Conservation (phyloP, 2,797 vertebrate species). For the Carapus acus region DNA sequence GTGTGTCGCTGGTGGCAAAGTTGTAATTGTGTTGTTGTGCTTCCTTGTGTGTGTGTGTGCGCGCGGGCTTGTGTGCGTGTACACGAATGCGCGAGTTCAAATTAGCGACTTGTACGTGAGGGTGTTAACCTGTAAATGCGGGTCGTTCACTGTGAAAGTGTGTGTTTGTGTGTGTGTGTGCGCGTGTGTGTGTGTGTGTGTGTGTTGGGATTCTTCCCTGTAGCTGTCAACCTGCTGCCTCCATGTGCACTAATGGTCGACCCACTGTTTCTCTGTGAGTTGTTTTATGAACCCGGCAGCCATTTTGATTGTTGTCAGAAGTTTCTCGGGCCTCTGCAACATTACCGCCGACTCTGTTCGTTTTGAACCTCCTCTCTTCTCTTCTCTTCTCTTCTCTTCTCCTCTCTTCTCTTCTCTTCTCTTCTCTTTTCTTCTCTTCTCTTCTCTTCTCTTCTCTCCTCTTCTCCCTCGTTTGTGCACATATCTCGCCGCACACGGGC, state of each 20-base stretch:
- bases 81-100: no score
- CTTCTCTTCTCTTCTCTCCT: constrained; percentile 14
- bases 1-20: neutral
- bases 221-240: constrained; percentile 30
- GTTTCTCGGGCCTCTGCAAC: constrained; percentile 25
- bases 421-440: constrained; percentile 4
- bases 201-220: constrained; percentile 38
- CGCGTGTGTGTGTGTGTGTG: constrained; percentile 11
- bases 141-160: no score
- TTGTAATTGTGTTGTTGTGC: constrained; percentile 6
- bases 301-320: constrained; percentile 49
- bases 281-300: constrained; percentile 46
- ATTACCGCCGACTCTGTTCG: constrained; percentile 15
- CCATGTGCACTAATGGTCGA: constrained; percentile 34
- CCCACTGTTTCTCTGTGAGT: constrained; percentile 46
- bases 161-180: no score
- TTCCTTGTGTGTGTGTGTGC: constrained; percentile 2
- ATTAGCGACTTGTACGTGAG: no score
- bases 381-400: constrained; percentile 5
- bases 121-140: no score
- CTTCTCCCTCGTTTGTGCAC: constrained; percentile 13
- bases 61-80: neutral
- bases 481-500: constrained; percentile 33
- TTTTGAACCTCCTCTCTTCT: constrained; percentile 5
- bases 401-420: constrained; percentile 11